Percentiles rank a stretch among this genome's conserved stretches.
Evolutionary conservation across 2,113 vertebrate species (phyloP).

Genomic region (Ctenomys sociabilis): DNA sequence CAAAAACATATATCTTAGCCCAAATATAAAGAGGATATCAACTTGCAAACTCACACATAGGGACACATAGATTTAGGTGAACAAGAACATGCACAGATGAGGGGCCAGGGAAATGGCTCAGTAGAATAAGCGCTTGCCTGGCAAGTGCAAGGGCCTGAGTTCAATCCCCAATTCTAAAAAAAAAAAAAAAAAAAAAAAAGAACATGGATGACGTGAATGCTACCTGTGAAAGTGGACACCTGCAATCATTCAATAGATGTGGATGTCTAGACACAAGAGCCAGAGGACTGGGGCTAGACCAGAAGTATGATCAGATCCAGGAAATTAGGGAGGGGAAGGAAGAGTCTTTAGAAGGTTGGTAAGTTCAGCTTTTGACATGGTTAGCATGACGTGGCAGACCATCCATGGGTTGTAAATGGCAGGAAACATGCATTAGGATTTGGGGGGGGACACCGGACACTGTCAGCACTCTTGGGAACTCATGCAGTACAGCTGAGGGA

Average conservation of each 20-base stretch:
- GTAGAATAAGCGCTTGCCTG: too few relatives aligned
- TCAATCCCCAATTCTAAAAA: too few relatives aligned
- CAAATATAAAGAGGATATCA: neutral
- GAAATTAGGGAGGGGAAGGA: slow-evolving; percentile 45
- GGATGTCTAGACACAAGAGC: neutral
- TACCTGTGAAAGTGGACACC: neutral
- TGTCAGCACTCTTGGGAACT: slow-evolving; percentile 3
- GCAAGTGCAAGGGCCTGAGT: too few relatives aligned
- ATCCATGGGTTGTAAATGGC: slow-evolving; percentile 41
- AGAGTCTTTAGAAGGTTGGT: slow-evolving; percentile 52
- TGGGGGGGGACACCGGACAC: neutral
- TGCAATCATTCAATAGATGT: neutral
- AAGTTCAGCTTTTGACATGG: slow-evolving; percentile 55
- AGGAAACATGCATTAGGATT: slow-evolving; percentile 64
- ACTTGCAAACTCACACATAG: slow-evolving; percentile 22
- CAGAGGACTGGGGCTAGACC: neutral
- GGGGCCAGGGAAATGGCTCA: too few relatives aligned
- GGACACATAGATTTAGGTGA: neutral
- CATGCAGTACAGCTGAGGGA: neutral
- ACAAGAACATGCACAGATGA: neutral
- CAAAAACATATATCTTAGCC: neutral
- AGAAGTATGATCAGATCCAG: slow-evolving; percentile 45
- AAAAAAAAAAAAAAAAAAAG: too few relatives aligned
- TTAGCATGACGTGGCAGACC: slow-evolving; percentile 34
- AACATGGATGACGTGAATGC: neutral